Conservation (phyloP, 2,113 vertebrate species). For the Daphoenositta chrysoptera region DNA sequence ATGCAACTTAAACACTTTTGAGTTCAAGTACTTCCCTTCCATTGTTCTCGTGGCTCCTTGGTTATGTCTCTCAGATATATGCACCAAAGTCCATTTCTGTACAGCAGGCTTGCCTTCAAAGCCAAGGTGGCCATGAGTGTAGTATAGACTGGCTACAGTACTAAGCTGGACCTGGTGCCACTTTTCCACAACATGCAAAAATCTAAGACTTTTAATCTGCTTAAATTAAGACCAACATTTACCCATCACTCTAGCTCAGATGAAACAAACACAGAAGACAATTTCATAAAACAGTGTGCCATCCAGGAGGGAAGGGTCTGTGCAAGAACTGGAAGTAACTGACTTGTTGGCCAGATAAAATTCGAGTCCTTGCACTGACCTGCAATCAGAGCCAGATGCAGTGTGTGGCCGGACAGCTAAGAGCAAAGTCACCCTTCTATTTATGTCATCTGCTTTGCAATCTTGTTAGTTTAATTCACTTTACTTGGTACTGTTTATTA, state of each 20-base stretch:
- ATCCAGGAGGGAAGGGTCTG: neutral
- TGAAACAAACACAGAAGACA: neutral
- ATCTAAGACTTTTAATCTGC: neutral
- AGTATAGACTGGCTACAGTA: neutral
- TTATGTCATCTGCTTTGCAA: neutral
- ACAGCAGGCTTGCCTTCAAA: neutral
- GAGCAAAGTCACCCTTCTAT: neutral
- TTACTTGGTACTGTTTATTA: neutral
- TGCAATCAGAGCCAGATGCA: neutral
- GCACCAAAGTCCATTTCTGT: neutral
- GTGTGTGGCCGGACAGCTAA: neutral
- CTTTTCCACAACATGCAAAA: neutral
- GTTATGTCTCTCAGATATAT: neutral
- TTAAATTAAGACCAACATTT: neutral
- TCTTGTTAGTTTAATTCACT: neutral
- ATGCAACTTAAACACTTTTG: neutral
- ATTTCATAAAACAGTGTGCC: neutral
- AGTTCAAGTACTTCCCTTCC: neutral
- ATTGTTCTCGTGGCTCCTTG: neutral
- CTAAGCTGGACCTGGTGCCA: neutral
- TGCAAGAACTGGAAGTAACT: neutral
- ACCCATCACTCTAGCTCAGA: neutral
- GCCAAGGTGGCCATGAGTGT: fast-evolving
- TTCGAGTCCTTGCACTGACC: neutral
- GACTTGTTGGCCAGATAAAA: neutral